phyloP scores from a whole-genome alignment of 2,113 vertebrate genomes.

The Ammospiza nelsoni region DNA sequence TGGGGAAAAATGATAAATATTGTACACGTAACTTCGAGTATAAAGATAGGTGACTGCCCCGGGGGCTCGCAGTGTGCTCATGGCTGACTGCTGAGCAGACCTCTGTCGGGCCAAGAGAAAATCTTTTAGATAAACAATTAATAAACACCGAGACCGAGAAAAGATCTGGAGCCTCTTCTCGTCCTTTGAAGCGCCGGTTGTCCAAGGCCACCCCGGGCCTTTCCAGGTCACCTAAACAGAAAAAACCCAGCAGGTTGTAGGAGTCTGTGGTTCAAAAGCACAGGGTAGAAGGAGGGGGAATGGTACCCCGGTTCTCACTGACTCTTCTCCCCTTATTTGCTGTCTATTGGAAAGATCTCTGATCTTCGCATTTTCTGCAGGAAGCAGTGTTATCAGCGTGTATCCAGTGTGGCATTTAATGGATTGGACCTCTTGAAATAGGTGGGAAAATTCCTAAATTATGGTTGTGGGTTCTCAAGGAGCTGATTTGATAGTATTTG shows the following conservation, averaged over 20 bases:
- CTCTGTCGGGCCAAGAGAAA: no score
- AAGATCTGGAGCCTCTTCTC: no score
- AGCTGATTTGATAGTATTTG: not conserved
- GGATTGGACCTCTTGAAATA: not conserved
- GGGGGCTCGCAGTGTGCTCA: no score
- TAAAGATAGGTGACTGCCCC: no score
- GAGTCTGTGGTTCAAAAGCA: not conserved
- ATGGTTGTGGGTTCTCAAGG: not conserved
- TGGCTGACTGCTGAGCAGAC: no score
- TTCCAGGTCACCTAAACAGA: no score
- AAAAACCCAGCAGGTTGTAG: not conserved
- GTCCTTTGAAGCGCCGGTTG: no score
- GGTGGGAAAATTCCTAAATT: not conserved
- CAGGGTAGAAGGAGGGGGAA: not conserved
- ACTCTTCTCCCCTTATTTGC: not conserved
- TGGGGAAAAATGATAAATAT: no score
- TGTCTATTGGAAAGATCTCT: not conserved
- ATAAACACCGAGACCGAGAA: no score
- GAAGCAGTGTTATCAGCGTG: not conserved
- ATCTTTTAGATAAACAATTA: no score
- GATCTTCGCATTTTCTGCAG: not conserved
- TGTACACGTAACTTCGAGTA: no score
- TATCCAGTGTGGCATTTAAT: not conserved
- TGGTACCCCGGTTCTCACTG: not conserved
- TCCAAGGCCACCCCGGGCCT: no score